Percentiles rank a stretch among this genome's conserved stretches.
Conservation (phyloP, 1,140 invertebrate species). For the Zaprionus vittiger region DNA sequence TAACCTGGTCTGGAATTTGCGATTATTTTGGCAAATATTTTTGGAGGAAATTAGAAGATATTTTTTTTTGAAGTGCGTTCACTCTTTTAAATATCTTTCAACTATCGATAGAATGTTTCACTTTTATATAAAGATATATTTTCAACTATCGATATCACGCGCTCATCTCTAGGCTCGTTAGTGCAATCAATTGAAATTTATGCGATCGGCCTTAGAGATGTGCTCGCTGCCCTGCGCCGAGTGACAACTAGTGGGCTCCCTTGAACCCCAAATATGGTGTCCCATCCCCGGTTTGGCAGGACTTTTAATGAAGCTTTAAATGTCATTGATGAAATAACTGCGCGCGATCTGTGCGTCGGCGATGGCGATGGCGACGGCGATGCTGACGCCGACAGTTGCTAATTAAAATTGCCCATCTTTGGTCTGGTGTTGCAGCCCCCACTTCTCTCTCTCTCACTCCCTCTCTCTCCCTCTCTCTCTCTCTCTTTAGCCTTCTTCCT, state of each 20-base stretch:
- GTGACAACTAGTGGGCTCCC: slow-evolving; percentile 35
- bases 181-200: slow-evolving; percentile 78
- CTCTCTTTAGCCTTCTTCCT: neutral
- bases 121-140: no score
- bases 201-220: slow-evolving; percentile 70
- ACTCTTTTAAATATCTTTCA: no score
- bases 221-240: slow-evolving; percentile 24
- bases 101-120: no score
- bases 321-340: slow-evolving; percentile 82
- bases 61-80: neutral
- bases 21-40: slow-evolving; percentile 4
- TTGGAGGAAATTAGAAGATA: neutral
- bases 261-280: slow-evolving; percentile 70
- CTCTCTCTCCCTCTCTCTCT: neutral
- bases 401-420: slow-evolving; percentile 76
- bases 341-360: slow-evolving; percentile 34
- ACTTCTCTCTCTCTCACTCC: neutral
- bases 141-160: slow-evolving; percentile 13
- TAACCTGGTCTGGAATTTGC: neutral
- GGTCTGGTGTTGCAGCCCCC: slow-evolving; percentile 22
- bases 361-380: slow-evolving; percentile 5
- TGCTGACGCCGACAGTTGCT: slow-evolving; percentile 54
- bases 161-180: slow-evolving; percentile 68
- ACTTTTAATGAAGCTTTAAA: slow-evolving; percentile 83
- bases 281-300: slow-evolving; percentile 70